Base-by-base conservation (phyloP, 1,140 invertebrate genomes). In the Danaus plexippus region DNA sequence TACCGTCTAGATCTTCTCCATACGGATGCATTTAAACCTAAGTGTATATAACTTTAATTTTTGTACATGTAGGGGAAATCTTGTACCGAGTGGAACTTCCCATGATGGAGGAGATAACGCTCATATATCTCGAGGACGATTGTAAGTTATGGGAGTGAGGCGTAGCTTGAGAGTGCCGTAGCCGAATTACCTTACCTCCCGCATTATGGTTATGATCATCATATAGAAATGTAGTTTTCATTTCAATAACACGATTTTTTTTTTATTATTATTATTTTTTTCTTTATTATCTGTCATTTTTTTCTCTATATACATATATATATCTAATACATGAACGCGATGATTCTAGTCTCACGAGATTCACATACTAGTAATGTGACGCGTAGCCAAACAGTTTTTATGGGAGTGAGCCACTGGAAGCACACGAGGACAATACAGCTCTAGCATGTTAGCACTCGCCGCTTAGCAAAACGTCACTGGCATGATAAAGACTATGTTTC, bases 21-120 rank as follows among this genome's bases (percentile, higher is more conserved):
- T 58, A 58, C 54, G 63, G 59, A 49, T 56, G 50, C 49, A 56
- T 56, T 54, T 50, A 32, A 32, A 32, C 52, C 50, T 69, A 73
- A 79, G 78, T 81, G 61, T 83, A 71, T 76, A 69, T 89, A 89
- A 89, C 89, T 88, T 88, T 86, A 89, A 88, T 86, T 90, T 90
- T 89, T 89, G 83, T 88, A 88, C 91, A 90, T 91, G 91, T 89
- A 93, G 91, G 91, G 89, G 93, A 94, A 92, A 94, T 94, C 91
- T 93, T 94, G 91, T 94, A 93, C 90, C 92, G 93, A 88, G 93
- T 94, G 91, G 92, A 94, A 91, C 91, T 94, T 89, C 93, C 93
- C 87, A 93, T 93, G 92, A 93, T 94, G 92, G 93, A 94, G 91
- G 93, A 94, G 91, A 93, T 94, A 89, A 94, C 93, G 84, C 91